Percentiles rank a stretch among this genome's conserved stretches.
These are phyloP conservation scores for Syrphus vitripennis DNA, from an alignment of 2,888 invertebrate species.

Conservation along the genomic window DNA sequence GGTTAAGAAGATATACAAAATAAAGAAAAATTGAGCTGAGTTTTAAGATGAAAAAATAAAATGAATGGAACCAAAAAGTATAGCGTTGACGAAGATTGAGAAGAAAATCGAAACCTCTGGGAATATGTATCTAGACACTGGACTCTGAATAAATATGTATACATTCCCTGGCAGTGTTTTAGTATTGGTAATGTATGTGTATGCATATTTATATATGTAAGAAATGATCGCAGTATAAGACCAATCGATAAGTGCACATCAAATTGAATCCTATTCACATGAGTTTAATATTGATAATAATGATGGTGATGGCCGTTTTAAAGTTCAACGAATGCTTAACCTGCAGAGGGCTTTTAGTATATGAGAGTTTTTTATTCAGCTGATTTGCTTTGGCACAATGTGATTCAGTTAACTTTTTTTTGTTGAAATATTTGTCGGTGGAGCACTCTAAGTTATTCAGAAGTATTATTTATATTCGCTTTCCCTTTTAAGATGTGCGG, in stretches of 20 bases:
- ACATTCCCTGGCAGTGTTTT: background rate
- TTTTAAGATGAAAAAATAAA: slow-evolving; percentile 32
- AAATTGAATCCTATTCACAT: slow-evolving; percentile 64
- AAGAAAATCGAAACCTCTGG: slow-evolving; percentile 67
- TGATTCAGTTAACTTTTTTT: background rate
- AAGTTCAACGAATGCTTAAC: slow-evolving; percentile 71
- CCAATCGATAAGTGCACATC: slow-evolving; percentile 61
- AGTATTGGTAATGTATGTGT: background rate
- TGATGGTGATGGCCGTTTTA: slow-evolving; percentile 56
- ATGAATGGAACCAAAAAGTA: slow-evolving; percentile 42
- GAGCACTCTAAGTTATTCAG: background rate
- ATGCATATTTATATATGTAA: background rate
- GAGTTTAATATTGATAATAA: slow-evolving; percentile 64
- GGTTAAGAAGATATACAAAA: slow-evolving; percentile 29
- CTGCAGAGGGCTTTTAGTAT: slow-evolving; percentile 28
- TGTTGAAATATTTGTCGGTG: background rate
- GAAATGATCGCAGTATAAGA: slow-evolving; percentile 50
- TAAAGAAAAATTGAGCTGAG: background rate
- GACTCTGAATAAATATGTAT: background rate
- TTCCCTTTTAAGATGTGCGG: background rate
- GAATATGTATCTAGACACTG: slow-evolving; percentile 32
- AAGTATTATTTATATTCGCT: background rate
- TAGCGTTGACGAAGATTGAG: slow-evolving; percentile 43
- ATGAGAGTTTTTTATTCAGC: background rate
- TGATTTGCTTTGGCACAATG: background rate